phyloP scores from a whole-genome alignment of 1,140 invertebrate genomes.

The Marisa cornuarietis region DNA sequence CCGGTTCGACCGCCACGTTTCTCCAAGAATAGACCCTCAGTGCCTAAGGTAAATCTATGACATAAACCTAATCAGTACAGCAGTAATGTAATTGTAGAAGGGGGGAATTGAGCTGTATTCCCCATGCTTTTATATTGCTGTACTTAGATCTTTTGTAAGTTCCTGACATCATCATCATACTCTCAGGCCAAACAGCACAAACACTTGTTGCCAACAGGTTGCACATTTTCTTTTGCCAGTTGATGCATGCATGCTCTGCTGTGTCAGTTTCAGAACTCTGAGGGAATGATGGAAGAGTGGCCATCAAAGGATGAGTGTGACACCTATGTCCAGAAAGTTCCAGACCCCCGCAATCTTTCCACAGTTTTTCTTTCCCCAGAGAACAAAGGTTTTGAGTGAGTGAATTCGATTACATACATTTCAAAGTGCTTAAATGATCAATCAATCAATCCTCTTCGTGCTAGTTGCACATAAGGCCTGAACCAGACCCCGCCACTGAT shows the following conservation, averaged over 20 bases:
- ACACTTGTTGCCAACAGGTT: too few relatives aligned
- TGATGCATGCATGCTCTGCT: slow-evolving; percentile 15
- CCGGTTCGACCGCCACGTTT: slow-evolving; percentile 46
- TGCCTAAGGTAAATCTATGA: slow-evolving; percentile 26
- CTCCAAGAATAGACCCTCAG: slow-evolving; percentile 30
- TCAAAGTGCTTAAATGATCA: background rate
- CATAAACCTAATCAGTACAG: too few relatives aligned
- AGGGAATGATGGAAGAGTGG: slow-evolving; percentile 53
- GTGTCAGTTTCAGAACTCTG: slow-evolving; percentile 29
- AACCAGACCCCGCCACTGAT: too few relatives aligned
- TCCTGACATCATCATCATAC: too few relatives aligned
- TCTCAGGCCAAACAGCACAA: too few relatives aligned
- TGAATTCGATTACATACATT: slow-evolving; percentile 5
- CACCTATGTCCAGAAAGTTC: slow-evolving; percentile 57
- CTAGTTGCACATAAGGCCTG: too few relatives aligned
- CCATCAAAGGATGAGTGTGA: slow-evolving; percentile 64
- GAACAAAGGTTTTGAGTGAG: slow-evolving; percentile 81
- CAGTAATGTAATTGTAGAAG: too few relatives aligned
- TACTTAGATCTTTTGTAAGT: too few relatives aligned
- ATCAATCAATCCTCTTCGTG: too few relatives aligned
- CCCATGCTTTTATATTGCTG: too few relatives aligned
- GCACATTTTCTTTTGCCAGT: too few relatives aligned
- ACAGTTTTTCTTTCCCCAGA: slow-evolving; percentile 77
- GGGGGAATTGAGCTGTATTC: too few relatives aligned
- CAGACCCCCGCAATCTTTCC: slow-evolving; percentile 63